phyloP scores from a whole-genome alignment of 2,113 vertebrate genomes.

The Ciconia boyciana region DNA sequence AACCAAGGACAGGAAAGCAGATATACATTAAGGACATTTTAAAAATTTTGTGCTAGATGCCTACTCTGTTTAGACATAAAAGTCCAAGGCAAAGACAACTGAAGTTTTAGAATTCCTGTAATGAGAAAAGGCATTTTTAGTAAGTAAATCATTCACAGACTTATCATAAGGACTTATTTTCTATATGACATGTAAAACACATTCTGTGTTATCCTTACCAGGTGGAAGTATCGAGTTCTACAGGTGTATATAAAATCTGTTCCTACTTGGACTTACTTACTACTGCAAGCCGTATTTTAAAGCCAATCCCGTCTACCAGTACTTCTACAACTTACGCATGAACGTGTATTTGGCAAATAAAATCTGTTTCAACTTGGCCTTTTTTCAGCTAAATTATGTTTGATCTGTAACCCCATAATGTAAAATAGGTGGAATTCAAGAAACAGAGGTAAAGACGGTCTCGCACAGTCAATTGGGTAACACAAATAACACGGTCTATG shows the following conservation, averaged over 20 bases:
- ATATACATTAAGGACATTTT: not conserved
- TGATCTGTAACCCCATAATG: not conserved
- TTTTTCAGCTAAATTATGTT: not conserved
- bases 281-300: not conserved
- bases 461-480: not conserved
- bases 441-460: not conserved
- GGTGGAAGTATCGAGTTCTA: not conserved
- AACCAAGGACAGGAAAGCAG: not conserved
- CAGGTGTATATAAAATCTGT: not conserved
- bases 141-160: not conserved
- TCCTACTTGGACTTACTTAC: not conserved
- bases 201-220: not conserved
- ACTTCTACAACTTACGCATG: not conserved
- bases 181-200: not conserved
- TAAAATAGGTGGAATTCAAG: not conserved
- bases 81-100: slow-evolving; percentile 11
- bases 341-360: not conserved
- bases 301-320: not conserved
- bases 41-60: not conserved
- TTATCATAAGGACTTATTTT: not conserved
- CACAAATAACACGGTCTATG: accelerated
- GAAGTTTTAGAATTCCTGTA: not conserved
- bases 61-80: not conserved
- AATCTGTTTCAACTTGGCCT: not conserved
- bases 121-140: slow-evolving; percentile 21